Evolutionary conservation across 2,888 invertebrate species (phyloP), one percentile per base, ranked within the genome.

Genomic region (Lagria hirta): DNA sequence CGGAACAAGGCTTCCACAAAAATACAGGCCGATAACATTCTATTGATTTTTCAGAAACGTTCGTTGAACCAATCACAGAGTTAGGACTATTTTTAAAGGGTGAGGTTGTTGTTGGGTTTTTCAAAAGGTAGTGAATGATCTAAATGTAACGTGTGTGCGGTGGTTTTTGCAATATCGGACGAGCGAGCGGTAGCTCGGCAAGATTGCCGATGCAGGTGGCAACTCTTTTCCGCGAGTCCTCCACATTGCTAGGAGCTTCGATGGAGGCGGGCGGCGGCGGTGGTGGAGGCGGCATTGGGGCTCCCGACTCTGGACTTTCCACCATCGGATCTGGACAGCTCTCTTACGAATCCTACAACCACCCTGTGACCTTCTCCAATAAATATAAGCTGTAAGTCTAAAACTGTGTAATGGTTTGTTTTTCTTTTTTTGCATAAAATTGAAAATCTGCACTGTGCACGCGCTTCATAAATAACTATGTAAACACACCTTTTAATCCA

Each of bases 11-110:
- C 62, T 66, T 68, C 64, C 64, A 69, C 70, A 72, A 73, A 73
- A 72, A 72, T 72, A 70, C 70, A 70, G 70, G 68, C 70, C 69
- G 71, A 71, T 77, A 76, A 76, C 75, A 75, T 74, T 74, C 74
- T 79, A 79, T 79, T 79, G 79, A 79, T 80, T 80, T 79, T 80
- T 80, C 77, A 71, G 71, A 74, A 77, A 76, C 75, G 72, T 75
- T 74, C 71, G 68, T 70, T 70, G 70, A 72, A 72, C 72, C 72
- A 73, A 73, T 73, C 71, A 72, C 70, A 73, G 72, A 68, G 71
- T 70, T 68, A 67, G 69, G 67, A 72, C 70, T 73, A 72, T 73
- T 73, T 73, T 73, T 72, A 71, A 73, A 73, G 73, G 73, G 73
- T 73, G 73, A 74, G 73, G 74, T 73, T 73, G 71, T 73, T 71